These are phyloP conservation scores for Chymomyza fuscimana DNA, from an alignment of 2,888 invertebrate genomes.

Conservation along the genomic window DNA sequence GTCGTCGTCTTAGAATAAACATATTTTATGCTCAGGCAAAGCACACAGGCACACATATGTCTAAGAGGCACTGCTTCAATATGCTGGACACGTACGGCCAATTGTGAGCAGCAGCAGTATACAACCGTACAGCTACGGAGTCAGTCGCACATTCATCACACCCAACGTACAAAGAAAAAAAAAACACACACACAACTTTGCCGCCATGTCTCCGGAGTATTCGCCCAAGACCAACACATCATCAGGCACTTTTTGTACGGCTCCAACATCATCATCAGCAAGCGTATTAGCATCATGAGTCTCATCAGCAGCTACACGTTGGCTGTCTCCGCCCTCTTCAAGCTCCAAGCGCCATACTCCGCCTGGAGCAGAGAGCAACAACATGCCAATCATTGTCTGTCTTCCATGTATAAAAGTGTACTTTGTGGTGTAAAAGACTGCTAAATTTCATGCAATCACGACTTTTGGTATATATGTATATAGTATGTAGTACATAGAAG, in stretches of 20 bases:
- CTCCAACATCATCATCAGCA: constrained; percentile 46
- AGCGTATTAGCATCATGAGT: constrained; percentile 19
- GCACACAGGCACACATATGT: constrained; percentile 39
- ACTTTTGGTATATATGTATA: constrained; percentile 40
- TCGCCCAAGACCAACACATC: constrained; percentile 47
- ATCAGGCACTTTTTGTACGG: constrained; percentile 63
- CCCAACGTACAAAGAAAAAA: neutral
- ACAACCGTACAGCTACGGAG: neutral
- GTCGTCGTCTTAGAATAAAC: constrained; percentile 58
- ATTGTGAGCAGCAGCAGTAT: constrained; percentile 49
- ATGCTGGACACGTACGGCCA: constrained; percentile 73
- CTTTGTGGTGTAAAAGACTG: constrained; percentile 42
- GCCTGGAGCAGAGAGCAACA: constrained; percentile 35
- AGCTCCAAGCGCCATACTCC: constrained; percentile 26
- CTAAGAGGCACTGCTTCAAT: constrained; percentile 64
- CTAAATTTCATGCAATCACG: constrained; percentile 73
- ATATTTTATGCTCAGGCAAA: constrained; percentile 35
- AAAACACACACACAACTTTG: constrained; percentile 13
- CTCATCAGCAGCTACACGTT: constrained; percentile 21
- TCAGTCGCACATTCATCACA: constrained; percentile 8
- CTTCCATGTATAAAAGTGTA: constrained; percentile 15
- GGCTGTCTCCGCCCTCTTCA: constrained; percentile 6
- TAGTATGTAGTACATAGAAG: neutral
- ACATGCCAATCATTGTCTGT: constrained; percentile 49
- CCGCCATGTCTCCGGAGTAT: neutral